Evolutionary conservation across 2,113 vertebrate species (phyloP).

Genomic region (Channa argus): DNA sequence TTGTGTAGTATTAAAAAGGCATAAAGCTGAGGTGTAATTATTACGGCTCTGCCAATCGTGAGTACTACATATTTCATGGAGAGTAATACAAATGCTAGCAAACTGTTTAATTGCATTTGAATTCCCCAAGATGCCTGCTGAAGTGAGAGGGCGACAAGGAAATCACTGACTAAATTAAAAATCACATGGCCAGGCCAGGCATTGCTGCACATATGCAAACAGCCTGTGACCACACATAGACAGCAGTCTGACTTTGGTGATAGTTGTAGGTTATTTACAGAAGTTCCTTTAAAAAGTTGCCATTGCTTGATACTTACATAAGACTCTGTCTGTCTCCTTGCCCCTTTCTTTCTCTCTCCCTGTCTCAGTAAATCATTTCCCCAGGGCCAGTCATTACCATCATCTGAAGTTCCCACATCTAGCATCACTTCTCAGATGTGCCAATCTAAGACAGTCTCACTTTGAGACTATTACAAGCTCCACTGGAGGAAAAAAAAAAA

Average conservation of each 20-base stretch:
- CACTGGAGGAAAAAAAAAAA: background rate
- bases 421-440: slow-evolving; percentile 52
- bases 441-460: slow-evolving; percentile 60
- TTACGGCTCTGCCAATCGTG: slow-evolving; percentile 57
- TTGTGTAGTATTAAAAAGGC: slow-evolving; percentile 69
- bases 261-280: slow-evolving; percentile 57
- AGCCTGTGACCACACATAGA: slow-evolving; percentile 26
- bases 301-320: slow-evolving; percentile 70
- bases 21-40: slow-evolving; percentile 65
- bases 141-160: slow-evolving; percentile 17
- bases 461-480: slow-evolving; percentile 46
- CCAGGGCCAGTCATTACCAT: slow-evolving; percentile 72
- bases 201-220: background rate
- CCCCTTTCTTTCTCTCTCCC: slow-evolving; percentile 43
- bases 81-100: slow-evolving; percentile 53
- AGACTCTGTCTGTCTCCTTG: slow-evolving; percentile 57
- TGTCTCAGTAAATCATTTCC: slow-evolving; percentile 74
- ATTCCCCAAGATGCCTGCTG: slow-evolving; percentile 18
- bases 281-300: slow-evolving; percentile 33
- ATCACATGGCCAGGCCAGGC: slow-evolving; percentile 18
- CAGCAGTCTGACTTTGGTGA: slow-evolving; percentile 41
- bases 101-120: slow-evolving; percentile 71
- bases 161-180: slow-evolving; percentile 34
- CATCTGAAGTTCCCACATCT: slow-evolving; percentile 64
- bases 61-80: slow-evolving; percentile 72